Base-by-base conservation (phyloP, 2,888 invertebrate species). In the Globia sparganii region DNA sequence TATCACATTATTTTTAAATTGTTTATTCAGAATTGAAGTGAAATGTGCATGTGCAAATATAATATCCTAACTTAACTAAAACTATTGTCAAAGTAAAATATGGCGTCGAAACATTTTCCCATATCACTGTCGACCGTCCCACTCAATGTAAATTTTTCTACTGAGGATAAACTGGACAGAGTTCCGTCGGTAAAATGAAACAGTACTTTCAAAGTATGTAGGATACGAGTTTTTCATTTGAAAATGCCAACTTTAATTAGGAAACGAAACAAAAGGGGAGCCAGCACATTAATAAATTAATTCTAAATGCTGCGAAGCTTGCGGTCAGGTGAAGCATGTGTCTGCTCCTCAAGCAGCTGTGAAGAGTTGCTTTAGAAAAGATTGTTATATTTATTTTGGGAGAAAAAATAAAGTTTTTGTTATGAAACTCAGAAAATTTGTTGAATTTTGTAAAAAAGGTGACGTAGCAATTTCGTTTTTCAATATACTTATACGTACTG, bases 291-390 rank as follows among this genome's bases (percentile, higher is more conserved):
- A 66, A 81, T 81, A 59, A 69, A n/a, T 81, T 43, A 59, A 56
- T 40, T 40, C 64, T 40, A 56, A 69, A 72, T 40, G 37, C 62
- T 59, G 15, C 46, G 68, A 72, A 66, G 9, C 46, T n/a, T 31
- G 77, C 49, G 64, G 73, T 83, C 43, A 72, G 65, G 81, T 53
- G 25, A 65, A 72, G 78, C 79, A 64, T 78, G 68, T 59, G 62
- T 46, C 65, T 77, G 37, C 13, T 28, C 68, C 64, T 65, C 15
- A 46, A 70, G 53, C 18, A 66, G 49, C 31, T 37, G 59, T 8
- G 25, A 59, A 43, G 34, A 53, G 37, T 56, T 58, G 28, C 21
- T 28, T 67, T 62, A 68, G 21, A 56, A 37, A 37, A 31, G 2
- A 46, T 37, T 61, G 2, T 13, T 25, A 8, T 31, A 43, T 15